Base-by-base conservation (phyloP, 1,140 invertebrate genomes). In the Papilio polytes region DNA sequence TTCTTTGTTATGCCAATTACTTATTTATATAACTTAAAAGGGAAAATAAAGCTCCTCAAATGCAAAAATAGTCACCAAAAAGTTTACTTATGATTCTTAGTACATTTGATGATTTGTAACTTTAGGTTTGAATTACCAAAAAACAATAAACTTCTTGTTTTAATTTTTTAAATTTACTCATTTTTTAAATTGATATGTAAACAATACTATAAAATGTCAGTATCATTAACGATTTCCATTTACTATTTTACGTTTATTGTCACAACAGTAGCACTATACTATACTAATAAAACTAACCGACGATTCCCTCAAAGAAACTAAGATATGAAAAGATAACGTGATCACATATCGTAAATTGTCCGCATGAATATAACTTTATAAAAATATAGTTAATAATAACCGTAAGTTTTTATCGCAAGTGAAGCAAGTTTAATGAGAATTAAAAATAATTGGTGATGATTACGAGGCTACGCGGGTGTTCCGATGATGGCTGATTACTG, bases 361-460 rank as follows among this genome's bases (percentile, higher is more conserved):
- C 31, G 63, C 26, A 70, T 26, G 13, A 36, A 70, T 70, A 70
- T 70, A 70, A 70, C 22, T 36, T 70, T 12, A 70, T 70, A 70
- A 70, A 70, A 70, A 70, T 26, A 31, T 70, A 70, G 63, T 70
- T 70, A 70, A 70, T 70, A 70, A 31, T 70, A 70, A 70, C 63
- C 22, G 12, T 70, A 70, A 70, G 63, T 70, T 70, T 63, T 70
- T 70, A 70, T 70, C 59, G 59, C 20, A 63, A 70, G 63, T 31
- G 26, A 70, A 31, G 22, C 63, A 70, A 70, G 63, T 70, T 70
- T 70, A 70, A 70, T 12, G 63, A 70, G 63, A 70, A 70, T 70
- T 70, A 70, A 70, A 70, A 70, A 70, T 70, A 70, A 70, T 70
- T 70, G 63, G 63, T 70, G 63, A 70, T 70, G 63, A 70, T 70